A percentile compares a stretch with the other conserved stretches of the same genome.
Evolutionary conservation across 2,797 vertebrate species (phyloP).

Genomic region (Pampus argenteus): DNA sequence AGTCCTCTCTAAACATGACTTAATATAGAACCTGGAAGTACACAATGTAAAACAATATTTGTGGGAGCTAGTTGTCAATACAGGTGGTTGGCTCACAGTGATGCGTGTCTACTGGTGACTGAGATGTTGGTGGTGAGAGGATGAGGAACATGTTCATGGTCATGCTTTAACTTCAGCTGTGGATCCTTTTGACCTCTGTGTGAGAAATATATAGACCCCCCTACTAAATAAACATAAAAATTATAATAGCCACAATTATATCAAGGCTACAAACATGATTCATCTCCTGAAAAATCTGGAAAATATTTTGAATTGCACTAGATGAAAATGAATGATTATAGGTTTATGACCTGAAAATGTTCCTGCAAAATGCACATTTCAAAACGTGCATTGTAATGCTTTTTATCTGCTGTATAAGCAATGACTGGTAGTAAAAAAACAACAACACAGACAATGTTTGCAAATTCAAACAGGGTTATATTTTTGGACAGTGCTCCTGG

Average conservation of each 20-base stretch:
- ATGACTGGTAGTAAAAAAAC: neutral
- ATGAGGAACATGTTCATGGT: slow-evolving; percentile 6
- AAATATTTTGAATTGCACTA: neutral
- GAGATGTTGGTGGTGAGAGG: neutral
- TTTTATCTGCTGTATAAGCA: neutral
- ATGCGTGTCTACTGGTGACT: neutral
- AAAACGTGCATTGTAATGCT: neutral
- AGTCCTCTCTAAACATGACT: neutral
- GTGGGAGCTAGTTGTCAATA: neutral
- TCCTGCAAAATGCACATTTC: neutral
- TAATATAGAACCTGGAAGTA: neutral
- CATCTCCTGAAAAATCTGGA: neutral
- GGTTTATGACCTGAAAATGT: neutral
- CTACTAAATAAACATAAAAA: neutral
- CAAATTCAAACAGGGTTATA: slow-evolving; percentile 37
- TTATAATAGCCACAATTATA: neutral
- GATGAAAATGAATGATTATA: neutral
- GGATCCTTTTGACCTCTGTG: too few relatives aligned
- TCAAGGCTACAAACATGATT: neutral
- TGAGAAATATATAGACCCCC: neutral
- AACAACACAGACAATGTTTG: slow-evolving; percentile 33
- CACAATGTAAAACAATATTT: neutral
- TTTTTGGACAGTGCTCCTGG: slow-evolving; percentile 27
- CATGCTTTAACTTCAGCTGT: neutral
- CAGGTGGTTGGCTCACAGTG: too few relatives aligned